Percentiles rank a stretch among this genome's conserved stretches.
Conservation (phyloP, 1,140 invertebrate genomes). For the Solenopsis fugax region DNA sequence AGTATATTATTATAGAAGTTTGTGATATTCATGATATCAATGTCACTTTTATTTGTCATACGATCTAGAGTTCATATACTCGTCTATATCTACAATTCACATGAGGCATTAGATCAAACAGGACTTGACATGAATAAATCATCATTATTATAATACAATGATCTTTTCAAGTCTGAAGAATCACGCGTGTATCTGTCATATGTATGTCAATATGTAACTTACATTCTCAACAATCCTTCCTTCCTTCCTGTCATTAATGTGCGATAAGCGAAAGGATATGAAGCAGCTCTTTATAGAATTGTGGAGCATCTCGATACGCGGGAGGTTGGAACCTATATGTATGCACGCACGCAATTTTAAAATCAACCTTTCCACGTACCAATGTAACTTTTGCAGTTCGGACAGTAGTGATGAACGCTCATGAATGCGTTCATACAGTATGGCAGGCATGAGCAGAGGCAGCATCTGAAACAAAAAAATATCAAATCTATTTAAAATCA, state of each 20-base stretch:
- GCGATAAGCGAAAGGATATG: conserved; percentile 47
- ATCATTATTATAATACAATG: neutral
- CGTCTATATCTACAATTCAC: neutral
- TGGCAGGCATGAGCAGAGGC: conserved; percentile 86
- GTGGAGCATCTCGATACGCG: conserved; percentile 41
- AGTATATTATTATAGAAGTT: conserved; percentile 30
- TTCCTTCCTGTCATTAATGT: conserved; percentile 23
- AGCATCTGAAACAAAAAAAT: conserved; percentile 83
- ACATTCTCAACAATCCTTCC: conserved; percentile 23
- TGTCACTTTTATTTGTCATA: conserved; percentile 2
- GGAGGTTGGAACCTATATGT: conserved; percentile 21
- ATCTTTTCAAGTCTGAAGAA: neutral
- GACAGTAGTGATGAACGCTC: conserved; percentile 86
- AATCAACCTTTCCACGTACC: conserved; percentile 86
- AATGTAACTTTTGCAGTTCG: conserved; percentile 86
- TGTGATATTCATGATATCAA: neutral
- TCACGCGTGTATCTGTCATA: neutral
- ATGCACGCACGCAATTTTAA: neutral
- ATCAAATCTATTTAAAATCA: neutral
- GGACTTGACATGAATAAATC: neutral
- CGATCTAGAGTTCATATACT: neutral
- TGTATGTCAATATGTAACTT: conserved; percentile 9
- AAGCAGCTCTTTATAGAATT: conserved; percentile 37
- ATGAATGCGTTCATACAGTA: conserved; percentile 86
- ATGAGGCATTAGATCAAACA: neutral